These are phyloP conservation scores for Andrena cerasifolii DNA, from an alignment of 1,140 invertebrate species.

Conservation along the genomic window DNA sequence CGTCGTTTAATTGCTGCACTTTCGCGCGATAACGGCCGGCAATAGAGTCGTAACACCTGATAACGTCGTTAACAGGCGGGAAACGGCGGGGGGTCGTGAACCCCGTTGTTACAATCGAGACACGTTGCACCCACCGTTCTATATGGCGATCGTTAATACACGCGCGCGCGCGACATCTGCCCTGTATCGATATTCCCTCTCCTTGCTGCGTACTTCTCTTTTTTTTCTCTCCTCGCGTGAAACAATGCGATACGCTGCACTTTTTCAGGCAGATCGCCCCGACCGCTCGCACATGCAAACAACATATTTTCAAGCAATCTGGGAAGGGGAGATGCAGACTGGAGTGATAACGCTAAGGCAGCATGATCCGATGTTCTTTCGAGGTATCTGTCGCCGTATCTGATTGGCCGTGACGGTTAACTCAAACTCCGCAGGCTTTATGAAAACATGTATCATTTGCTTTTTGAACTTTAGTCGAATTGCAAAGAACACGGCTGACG, in stretches of 20 bases:
- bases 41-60: constrained; percentile 54
- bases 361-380: neutral
- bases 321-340: neutral
- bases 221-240: neutral
- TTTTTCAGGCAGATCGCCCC: neutral
- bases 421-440: too few relatives aligned
- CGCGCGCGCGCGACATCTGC: constrained; percentile 28
- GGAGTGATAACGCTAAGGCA: neutral
- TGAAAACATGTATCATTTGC: too few relatives aligned
- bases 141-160: neutral
- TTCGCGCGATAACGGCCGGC: constrained; percentile 42
- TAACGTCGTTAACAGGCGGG: constrained; percentile 30
- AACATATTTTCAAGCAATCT: neutral
- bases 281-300: neutral
- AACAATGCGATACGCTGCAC: neutral
- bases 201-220: neutral
- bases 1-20: constrained; percentile 35
- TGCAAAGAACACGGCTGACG: too few relatives aligned
- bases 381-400: neutral
- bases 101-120: neutral
- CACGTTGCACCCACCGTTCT: too few relatives aligned
- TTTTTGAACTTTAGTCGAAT: too few relatives aligned
- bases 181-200: constrained; percentile 23
- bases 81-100: neutral
- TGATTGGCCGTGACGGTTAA: neutral